Conservation (phyloP, 2,888 invertebrate genomes). For the Orchesellides sinensis region DNA sequence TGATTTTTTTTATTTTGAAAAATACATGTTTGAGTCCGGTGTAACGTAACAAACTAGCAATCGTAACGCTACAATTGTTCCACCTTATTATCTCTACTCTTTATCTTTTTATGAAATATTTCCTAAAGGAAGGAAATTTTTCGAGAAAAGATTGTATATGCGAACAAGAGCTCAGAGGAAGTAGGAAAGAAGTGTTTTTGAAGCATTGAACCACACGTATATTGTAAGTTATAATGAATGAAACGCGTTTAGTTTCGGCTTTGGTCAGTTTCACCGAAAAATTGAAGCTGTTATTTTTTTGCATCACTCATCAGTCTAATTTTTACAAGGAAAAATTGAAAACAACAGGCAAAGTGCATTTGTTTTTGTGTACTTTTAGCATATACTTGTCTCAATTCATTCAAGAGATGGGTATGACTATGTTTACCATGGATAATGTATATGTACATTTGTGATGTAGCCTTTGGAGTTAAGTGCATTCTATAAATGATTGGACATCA, state of each 20-base stretch:
- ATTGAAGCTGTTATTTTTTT: constrained; percentile 1
- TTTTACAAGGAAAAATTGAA: background rate
- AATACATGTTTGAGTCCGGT: background rate
- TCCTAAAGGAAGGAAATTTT: constrained; percentile 35
- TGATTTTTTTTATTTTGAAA: background rate
- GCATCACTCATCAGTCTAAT: background rate
- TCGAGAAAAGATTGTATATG: no score
- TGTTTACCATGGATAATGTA: background rate
- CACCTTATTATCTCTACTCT: constrained; percentile 23
- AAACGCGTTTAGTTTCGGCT: constrained; percentile 26
- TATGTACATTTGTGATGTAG: background rate
- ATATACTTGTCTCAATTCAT: background rate
- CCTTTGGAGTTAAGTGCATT: no score
- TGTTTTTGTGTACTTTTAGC: background rate
- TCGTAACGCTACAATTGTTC: constrained; percentile 36
- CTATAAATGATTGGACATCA: no score
- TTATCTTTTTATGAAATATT: constrained; percentile 32
- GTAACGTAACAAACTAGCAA: background rate
- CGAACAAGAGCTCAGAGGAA: background rate
- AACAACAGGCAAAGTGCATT: background rate
- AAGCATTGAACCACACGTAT: background rate
- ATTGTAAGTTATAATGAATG: background rate
- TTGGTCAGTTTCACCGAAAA: constrained; percentile 56
- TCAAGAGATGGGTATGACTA: background rate
- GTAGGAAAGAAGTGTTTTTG: background rate